phyloP scores from a whole-genome alignment of 2,113 vertebrate species.

The Pica pica region DNA sequence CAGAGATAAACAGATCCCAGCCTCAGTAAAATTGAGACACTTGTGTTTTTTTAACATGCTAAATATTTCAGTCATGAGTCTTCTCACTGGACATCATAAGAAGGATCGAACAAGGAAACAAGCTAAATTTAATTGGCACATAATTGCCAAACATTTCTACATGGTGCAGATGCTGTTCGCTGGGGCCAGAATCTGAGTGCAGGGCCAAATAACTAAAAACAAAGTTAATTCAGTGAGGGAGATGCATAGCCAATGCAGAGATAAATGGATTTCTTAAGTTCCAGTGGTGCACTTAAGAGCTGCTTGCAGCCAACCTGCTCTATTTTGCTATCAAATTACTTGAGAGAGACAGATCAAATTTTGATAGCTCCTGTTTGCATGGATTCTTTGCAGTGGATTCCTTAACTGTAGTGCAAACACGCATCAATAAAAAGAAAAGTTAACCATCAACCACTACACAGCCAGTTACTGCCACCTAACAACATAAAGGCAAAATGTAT shows the following conservation, averaged over 20 bases:
- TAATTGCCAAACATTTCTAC: background rate
- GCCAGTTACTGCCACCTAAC: background rate
- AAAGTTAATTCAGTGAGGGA: background rate
- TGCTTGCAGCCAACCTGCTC: background rate
- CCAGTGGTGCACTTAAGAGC: background rate
- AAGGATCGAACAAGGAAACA: background rate
- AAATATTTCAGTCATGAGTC: background rate
- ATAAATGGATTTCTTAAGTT: background rate
- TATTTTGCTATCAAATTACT: background rate
- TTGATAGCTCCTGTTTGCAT: background rate
- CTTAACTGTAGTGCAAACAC: background rate
- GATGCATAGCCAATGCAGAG: background rate
- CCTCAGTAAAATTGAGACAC: background rate
- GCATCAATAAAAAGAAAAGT: background rate
- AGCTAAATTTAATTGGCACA: background rate
- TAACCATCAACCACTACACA: background rate
- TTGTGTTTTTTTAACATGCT: background rate
- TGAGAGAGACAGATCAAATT: background rate
- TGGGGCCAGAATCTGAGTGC: background rate
- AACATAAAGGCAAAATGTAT: background rate
- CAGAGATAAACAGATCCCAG: background rate
- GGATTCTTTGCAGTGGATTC: background rate
- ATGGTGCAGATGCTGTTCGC: background rate
- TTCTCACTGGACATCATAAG: background rate
- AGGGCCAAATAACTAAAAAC: background rate